Conservation (phyloP, 2,113 vertebrate species). For the Xiphias gladius region DNA sequence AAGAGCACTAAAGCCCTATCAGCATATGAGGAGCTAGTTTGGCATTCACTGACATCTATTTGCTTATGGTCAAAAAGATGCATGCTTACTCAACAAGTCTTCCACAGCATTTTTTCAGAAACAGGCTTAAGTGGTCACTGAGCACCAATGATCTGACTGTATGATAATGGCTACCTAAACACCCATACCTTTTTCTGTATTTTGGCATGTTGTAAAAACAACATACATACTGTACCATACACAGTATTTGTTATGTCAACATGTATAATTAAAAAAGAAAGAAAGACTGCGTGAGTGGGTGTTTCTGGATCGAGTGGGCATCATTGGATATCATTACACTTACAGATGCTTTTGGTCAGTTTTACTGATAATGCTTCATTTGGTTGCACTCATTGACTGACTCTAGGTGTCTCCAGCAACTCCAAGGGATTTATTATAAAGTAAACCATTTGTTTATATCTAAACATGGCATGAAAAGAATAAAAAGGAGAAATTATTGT, state of each 20-base stretch:
- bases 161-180: not conserved
- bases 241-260: not conserved
- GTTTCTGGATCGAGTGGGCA: not conserved
- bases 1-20: conserved; percentile 60
- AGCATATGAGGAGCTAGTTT: conserved; percentile 42
- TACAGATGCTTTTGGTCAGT: conserved; percentile 23
- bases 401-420: not conserved
- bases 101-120: not conserved
- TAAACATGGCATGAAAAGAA: conserved; percentile 16
- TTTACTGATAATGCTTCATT: conserved; percentile 26
- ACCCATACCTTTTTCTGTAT: not conserved
- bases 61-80: conserved; percentile 9
- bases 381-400: conserved; percentile 28
- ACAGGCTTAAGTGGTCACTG: not conserved
- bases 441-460: not conserved
- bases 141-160: not conserved
- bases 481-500: not conserved
- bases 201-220: no score
- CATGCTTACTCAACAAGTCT: not conserved
- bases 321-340: conserved; percentile 8
- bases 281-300: no score
- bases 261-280: no score
- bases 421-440: not conserved
- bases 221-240: not conserved
- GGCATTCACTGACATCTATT: conserved; percentile 8